These are phyloP conservation scores for Vipera ursinii DNA, from an alignment of 2,797 vertebrate genomes.

Conservation along the genomic window DNA sequence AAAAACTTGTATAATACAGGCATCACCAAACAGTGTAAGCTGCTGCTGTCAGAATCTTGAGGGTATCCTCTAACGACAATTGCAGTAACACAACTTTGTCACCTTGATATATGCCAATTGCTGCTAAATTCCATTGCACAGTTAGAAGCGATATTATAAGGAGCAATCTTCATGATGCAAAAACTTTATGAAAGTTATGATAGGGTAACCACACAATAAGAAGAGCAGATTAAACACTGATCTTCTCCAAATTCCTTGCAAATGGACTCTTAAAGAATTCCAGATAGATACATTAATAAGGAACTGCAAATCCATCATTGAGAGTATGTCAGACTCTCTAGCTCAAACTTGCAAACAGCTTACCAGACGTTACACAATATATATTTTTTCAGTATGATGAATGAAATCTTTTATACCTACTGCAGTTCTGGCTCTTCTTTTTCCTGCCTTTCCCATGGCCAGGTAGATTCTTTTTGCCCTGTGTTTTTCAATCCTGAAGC, in stretches of 20 bases:
- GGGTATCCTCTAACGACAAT: neutral
- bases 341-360: neutral
- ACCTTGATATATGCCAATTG: neutral
- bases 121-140: neutral
- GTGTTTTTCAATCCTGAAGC: neutral
- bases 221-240: neutral
- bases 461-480: neutral
- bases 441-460: neutral
- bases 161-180: neutral
- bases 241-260: neutral
- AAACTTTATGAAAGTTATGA: neutral
- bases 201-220: neutral
- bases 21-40: neutral
- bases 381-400: neutral
- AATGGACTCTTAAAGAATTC: neutral
- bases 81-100: neutral
- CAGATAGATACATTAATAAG: neutral
- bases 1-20: neutral
- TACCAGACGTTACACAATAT: neutral
- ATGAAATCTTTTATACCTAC: neutral
- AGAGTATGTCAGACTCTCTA: neutral
- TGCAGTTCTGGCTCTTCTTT: neutral
- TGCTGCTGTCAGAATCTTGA: neutral
- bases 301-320: neutral
- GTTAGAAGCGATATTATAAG: neutral